These are phyloP conservation scores for Rafetus swinhoei DNA, from an alignment of 2,113 vertebrate species.

Conservation along the genomic window DNA sequence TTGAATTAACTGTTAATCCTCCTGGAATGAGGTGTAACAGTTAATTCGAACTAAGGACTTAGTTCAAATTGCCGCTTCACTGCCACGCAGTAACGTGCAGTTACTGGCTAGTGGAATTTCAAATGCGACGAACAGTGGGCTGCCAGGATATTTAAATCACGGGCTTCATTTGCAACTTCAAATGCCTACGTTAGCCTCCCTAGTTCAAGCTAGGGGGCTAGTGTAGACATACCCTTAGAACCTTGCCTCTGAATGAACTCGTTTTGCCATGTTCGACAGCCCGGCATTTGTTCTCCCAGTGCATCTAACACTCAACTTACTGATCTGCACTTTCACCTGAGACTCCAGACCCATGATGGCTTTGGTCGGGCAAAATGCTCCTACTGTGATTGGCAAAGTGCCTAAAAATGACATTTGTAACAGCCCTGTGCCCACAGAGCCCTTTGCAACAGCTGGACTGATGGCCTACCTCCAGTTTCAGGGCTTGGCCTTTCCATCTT, in stretches of 20 bases:
- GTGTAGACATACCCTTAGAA: background rate
- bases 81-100: no score
- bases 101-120: no score
- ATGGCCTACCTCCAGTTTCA: background rate
- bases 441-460: background rate
- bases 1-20: no score
- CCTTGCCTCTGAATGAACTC: slow-evolving; percentile 6
- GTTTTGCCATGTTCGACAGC: background rate
- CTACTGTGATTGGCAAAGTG: background rate
- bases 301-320: background rate
- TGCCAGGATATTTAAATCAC: no score
- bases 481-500: background rate
- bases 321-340: background rate
- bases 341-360: background rate
- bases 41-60: no score
- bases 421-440: background rate
- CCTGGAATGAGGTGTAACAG: no score
- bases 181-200: no score
- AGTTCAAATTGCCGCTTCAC: no score
- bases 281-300: background rate
- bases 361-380: background rate
- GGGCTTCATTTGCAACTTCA: no score
- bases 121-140: no score
- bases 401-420: background rate
- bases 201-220: no score